phyloP scores from a whole-genome alignment of 2,113 vertebrate genomes.

The Struthio camelus region DNA sequence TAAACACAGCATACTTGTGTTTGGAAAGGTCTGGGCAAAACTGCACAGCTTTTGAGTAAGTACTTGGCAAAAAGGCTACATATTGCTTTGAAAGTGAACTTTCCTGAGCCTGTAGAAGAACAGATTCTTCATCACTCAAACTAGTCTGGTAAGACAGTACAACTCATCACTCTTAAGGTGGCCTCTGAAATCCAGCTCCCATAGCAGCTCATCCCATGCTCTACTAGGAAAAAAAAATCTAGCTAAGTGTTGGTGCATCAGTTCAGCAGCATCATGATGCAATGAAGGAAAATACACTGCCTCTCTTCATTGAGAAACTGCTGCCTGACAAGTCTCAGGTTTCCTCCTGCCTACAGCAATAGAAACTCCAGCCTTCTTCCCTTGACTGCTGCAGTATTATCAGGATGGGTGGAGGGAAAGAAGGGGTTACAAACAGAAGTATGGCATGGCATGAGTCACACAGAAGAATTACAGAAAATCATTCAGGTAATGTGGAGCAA shows the following conservation, averaged over 20 bases:
- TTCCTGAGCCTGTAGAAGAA: background rate
- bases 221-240: background rate
- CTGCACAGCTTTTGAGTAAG: background rate
- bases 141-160: background rate
- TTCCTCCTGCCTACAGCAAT: background rate
- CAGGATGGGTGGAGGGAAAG: background rate
- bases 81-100: background rate
- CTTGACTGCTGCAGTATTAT: background rate
- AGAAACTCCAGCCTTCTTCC: background rate
- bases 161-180: background rate
- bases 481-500: background rate
- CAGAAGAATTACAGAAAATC: background rate
- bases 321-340: background rate
- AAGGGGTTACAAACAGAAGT: background rate
- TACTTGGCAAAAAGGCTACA: background rate
- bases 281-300: accelerated
- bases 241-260: background rate
- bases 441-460: background rate
- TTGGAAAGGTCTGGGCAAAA: background rate
- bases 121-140: background rate
- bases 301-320: background rate
- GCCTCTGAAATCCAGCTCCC: background rate
- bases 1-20: background rate
- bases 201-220: background rate
- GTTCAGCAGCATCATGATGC: background rate